Conservation (phyloP, 2,888 invertebrate genomes). For the Dorcus hopei region DNA sequence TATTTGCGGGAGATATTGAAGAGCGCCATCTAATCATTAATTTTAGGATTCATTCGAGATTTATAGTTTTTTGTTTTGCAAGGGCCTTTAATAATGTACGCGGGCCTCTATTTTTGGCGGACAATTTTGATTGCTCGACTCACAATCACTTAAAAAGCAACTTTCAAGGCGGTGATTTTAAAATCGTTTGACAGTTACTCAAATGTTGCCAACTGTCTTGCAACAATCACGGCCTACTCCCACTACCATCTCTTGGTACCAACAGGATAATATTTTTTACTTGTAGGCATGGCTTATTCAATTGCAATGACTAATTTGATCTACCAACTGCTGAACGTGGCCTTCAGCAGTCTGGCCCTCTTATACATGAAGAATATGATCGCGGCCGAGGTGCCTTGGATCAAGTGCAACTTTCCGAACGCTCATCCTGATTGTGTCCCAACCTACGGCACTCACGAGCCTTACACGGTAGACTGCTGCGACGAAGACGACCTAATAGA, state of each 20-base stretch:
- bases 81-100: too few species aligned
- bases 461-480: constrained; percentile 1
- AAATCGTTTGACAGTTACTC: neutral
- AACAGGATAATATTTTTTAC: too few species aligned
- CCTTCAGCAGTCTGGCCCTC: constrained; percentile 2
- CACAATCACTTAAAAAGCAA: too few species aligned
- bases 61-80: too few species aligned
- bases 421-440: neutral
- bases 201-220: neutral
- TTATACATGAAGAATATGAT: constrained; percentile 5
- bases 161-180: too few species aligned
- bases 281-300: constrained; percentile 14
- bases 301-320: constrained; percentile 4
- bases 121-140: too few species aligned
- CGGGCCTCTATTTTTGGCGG: too few species aligned
- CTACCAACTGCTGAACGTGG: constrained; percentile 7
- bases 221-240: too few species aligned
- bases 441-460: neutral
- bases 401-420: constrained; percentile 4
- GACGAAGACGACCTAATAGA: neutral
- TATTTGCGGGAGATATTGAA: too few species aligned
- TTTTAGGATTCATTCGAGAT: too few species aligned
- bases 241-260: too few species aligned
- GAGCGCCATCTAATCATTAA: too few species aligned
- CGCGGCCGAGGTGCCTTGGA: constrained; percentile 7